Base-by-base conservation (phyloP, 2,888 invertebrate species). In the Sinopyrophorus schimmeli region DNA sequence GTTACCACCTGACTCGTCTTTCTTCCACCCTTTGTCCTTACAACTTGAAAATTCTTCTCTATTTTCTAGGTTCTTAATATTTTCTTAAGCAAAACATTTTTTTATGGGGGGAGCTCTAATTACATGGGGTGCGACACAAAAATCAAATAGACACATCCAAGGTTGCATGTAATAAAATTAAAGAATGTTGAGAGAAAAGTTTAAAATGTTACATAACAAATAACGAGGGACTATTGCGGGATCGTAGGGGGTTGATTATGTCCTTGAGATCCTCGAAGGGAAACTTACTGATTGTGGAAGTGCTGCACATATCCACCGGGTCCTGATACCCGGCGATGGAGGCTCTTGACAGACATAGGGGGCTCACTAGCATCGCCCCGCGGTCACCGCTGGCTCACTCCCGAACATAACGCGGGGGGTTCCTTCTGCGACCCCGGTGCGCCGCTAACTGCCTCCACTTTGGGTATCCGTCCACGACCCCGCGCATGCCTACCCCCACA, bases 331-430 rank as follows among this genome's bases (percentile, higher is more conserved):
- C 74, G 73, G 66, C 74, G 70, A 69, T 74, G 74, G 67, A 74
- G 70, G 69, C 74, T 74, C 71, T 73, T 72, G 71, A 74, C 73
- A 72, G 74, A 74, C 74, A 74, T 74, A 73, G 68, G 72, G 66
- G 63, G 63, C 65, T 68, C 66, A 72, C 71, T 72, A 72, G 71
- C 72, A 73, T 73, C 67, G 68, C 72, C 71, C 66, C 68, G 69
- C 68, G 67, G 67, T 69, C 70, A 70, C 69, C 64, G 61, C 62
- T 63, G 63, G 62, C 67, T 63, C 69, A 69, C 70, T 64, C 66
- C 67, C 69, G 67, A 60, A 66, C 69, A 69, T 69, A 55, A 67
- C 71, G 68, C 67, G 68, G 67, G 69, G 68, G n/a, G 69, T 64
- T 66, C 68, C 64, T 66, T 53, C 59, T 68, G 65, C 69, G 69